These are phyloP conservation scores for Ciconia maguari DNA, from an alignment of 2,113 vertebrate genomes.

Conservation along the genomic window DNA sequence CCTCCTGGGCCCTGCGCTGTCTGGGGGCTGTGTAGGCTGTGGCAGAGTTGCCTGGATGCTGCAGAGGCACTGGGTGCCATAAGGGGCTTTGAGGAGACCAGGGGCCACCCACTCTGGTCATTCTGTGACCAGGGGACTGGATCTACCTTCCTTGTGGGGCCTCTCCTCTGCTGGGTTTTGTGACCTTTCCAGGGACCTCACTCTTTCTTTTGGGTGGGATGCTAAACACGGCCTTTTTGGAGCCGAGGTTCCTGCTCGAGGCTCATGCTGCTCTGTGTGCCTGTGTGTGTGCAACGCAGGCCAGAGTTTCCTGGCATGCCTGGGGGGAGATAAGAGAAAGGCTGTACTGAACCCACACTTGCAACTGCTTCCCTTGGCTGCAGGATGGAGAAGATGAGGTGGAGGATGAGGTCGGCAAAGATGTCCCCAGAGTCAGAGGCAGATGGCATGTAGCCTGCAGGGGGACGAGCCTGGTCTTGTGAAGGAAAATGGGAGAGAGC, in stretches of 20 bases:
- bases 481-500: background rate
- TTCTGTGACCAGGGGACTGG: background rate
- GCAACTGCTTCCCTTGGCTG: background rate
- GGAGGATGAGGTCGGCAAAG: background rate
- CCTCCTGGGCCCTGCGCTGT: background rate
- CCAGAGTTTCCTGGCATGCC: background rate
- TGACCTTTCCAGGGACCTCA: background rate
- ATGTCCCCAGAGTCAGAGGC: background rate
- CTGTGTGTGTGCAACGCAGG: background rate
- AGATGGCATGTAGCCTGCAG: background rate
- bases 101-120: background rate
- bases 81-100: background rate
- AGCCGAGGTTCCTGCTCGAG: background rate
- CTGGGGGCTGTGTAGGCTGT: background rate
- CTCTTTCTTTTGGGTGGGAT: background rate
- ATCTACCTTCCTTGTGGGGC: background rate
- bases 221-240: background rate
- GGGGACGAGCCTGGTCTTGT: background rate
- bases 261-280: background rate
- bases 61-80: background rate
- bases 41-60: background rate
- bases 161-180: background rate
- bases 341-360: background rate
- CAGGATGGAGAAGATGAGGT: background rate
- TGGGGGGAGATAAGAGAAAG: background rate